These are phyloP conservation scores for Spinibarbus caldwelli DNA, from an alignment of 2,797 vertebrate genomes.

Conservation along the genomic window DNA sequence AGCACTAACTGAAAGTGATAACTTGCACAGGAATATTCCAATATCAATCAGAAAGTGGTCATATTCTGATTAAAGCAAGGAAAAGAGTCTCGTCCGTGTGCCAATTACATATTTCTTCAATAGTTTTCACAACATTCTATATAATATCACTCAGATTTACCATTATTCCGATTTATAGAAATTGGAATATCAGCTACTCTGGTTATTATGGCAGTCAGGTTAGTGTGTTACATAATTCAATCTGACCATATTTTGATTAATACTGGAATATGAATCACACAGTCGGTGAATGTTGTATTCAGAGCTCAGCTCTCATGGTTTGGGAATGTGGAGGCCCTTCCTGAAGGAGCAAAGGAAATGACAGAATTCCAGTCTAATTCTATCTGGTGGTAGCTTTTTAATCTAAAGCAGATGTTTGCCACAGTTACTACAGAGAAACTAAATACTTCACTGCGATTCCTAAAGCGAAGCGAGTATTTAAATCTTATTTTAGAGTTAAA, in stretches of 20 bases:
- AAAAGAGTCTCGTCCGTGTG: neutral
- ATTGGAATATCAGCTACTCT: neutral
- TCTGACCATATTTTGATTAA: neutral
- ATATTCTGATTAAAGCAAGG: neutral
- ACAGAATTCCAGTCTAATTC: conserved; percentile 66
- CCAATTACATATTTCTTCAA: neutral
- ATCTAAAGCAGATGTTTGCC: conserved; percentile 75
- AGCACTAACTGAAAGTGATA: neutral
- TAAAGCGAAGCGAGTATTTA: conserved; percentile 40
- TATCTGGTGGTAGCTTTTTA: conserved; percentile 59
- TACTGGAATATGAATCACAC: neutral
- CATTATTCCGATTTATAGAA: neutral
- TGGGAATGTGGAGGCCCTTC: conserved; percentile 31
- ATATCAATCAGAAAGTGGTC: neutral
- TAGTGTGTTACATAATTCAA: neutral
- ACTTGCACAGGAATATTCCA: neutral
- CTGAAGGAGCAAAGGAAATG: conserved; percentile 68
- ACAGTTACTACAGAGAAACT: neutral
- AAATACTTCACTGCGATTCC: neutral
- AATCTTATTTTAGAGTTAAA: neutral
- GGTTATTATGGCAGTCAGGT: neutral
- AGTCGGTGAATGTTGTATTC: neutral
- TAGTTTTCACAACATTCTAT: neutral
- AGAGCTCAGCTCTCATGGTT: conserved; percentile 7
- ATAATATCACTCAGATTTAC: neutral